Percentiles rank a stretch among this genome's conserved stretches.
Evolutionary conservation across 1,140 invertebrate species (phyloP).

Genomic region (Tetragonula clypearis): DNA sequence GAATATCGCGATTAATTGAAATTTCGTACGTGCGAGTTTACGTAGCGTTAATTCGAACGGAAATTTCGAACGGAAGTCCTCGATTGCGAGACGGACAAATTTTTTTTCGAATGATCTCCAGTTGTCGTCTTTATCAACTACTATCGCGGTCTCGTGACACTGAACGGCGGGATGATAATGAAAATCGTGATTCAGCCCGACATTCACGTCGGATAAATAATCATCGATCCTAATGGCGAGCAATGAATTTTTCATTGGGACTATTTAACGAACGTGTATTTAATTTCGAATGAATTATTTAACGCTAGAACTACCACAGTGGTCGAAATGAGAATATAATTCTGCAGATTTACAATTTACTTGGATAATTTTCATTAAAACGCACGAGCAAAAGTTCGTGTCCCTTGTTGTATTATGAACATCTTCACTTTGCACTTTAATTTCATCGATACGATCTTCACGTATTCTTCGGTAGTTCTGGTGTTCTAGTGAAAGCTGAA

Average conservation of each 20-base stretch:
- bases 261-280: not conserved
- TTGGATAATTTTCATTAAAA: no score
- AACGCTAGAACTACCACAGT: no score
- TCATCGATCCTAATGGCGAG: not conserved
- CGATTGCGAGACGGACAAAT: not conserved
- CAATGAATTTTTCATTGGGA: not conserved
- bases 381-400: no score
- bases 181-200: not conserved
- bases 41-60: not conserved
- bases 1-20: not conserved
- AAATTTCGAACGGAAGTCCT: not conserved
- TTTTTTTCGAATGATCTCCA: not conserved
- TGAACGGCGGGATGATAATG: not conserved
- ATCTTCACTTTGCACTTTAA: no score
- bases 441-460: no score
- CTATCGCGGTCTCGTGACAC: not conserved
- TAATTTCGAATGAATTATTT: not conserved
- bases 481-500: no score
- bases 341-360: no score
- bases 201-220: not conserved
- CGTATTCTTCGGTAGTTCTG: no score
- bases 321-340: no score
- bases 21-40: not conserved
- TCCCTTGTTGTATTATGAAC: no score
- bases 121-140: no score